Base-by-base conservation (phyloP, 2,888 invertebrate species). In the Cephus spinipes region DNA sequence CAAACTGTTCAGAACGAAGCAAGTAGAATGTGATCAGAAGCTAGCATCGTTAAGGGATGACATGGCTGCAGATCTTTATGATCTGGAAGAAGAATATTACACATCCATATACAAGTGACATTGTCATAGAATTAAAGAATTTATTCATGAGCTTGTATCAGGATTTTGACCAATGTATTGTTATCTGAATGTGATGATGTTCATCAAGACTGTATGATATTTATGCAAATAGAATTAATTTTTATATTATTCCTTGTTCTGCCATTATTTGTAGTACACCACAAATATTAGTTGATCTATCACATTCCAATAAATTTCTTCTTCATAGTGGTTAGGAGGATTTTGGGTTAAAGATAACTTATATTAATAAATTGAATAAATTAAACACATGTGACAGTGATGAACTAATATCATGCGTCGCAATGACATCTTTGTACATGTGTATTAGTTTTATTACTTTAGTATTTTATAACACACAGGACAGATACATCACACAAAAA, bases 11-110 rank as follows among this genome's bases (percentile, higher is more conserved):
- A 95, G 97, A 78, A 96, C 96, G 0, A 97, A 97, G 89, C 98
- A 98, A 92, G 95, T 95, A 74, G 98, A 98, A 90, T 97, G 97
- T 91, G 99, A 99, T 92, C 96, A 96, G 87, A 98, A 98, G 92
- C 92, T 99, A 32, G 97, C 98, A 95, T 96, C 96, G 32, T 92
- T 99, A 32, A 92, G 98, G 80, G 98, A 99, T 92, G 98, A 99
- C 89, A 98, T 99, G 94, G 97, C 98, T 30, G 96, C 97, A 69
- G 98, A 98, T 92, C 93, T 98, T 23, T 97, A 97, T 92, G 97
- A 98, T 90, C 93, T 98, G 79, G 98, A 98, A 93, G 97, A 98
- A 92, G 98, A 98, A 93, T 98, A 97, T 92, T 98, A 97, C 88
- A 96, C 96, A 34, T 96, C 97, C 85, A 95, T 96, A 87, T 96